Conservation (phyloP, 2,797 vertebrate species). For the Pelodytes ibericus region DNA sequence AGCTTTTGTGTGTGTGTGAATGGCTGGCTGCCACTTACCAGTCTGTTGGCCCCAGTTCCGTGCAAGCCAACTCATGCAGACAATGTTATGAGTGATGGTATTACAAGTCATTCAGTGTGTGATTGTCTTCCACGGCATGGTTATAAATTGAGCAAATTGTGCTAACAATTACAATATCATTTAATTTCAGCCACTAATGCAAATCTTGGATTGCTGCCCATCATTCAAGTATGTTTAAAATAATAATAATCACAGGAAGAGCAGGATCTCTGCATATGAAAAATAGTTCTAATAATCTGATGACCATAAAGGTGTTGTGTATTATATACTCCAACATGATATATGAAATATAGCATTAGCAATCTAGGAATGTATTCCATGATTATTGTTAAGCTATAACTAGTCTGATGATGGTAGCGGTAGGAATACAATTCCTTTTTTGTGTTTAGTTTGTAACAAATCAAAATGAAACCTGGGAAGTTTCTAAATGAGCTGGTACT, state of each 20-base stretch:
- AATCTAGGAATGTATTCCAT: too few relatives aligned
- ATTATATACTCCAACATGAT: background rate
- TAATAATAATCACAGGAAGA: constrained; percentile 45
- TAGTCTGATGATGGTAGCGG: too few relatives aligned
- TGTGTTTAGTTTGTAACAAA: too few relatives aligned
- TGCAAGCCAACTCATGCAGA: constrained; percentile 39
- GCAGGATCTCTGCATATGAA: constrained; percentile 13
- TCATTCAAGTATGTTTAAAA: constrained; percentile 53
- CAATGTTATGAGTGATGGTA: constrained; percentile 46
- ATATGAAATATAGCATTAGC: too few relatives aligned
- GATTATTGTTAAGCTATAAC: too few relatives aligned
- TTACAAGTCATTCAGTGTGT: constrained; percentile 33
- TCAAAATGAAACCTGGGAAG: too few relatives aligned
- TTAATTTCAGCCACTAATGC: constrained; percentile 62
- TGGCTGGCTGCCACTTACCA: constrained; percentile 51
- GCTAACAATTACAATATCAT: constrained; percentile 63
- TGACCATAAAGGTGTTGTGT: background rate
- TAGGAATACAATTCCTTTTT: too few relatives aligned
- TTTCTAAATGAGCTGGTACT: too few relatives aligned
- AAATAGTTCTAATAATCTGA: background rate
- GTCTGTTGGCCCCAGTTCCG: constrained; percentile 22
- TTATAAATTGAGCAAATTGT: constrained; percentile 43
- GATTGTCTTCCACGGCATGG: constrained; percentile 36
- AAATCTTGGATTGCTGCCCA: constrained; percentile 58
- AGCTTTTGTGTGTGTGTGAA: constrained; percentile 42